Base-by-base conservation (phyloP, 2,113 vertebrate genomes). In the Caloenas nicobarica region DNA sequence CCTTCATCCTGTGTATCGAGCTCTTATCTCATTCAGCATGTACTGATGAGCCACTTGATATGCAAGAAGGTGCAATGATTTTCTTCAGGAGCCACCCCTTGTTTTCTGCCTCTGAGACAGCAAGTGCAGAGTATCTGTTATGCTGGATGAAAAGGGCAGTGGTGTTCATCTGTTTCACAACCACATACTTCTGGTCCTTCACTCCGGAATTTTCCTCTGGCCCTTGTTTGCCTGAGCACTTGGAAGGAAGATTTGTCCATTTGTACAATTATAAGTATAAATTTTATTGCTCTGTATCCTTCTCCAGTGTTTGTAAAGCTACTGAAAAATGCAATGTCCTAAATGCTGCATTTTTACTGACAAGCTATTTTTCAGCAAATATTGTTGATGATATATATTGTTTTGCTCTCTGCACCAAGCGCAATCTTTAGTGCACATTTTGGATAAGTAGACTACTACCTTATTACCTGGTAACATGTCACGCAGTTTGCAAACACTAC, bases 91-190 rank as follows among this genome's bases (percentile, higher is more conserved):
- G 17, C 16, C 33, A 33, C 36, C 38, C 53, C 50, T 72, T 15
- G 40, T 16, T 60, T 92, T 31, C 53, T 33, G 15, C 38, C 86
- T 62, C 33, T 64, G 40, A n/a, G 17, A 83, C 8, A 62, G 60
- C 10, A n/a, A 38, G 36, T 3, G 58, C 71, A 90, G 74, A 0
- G 0, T 7, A 15, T 68, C 78, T 60, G 23, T 3, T 53, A 28
- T 17, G 78, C 62, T 57, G 57, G 56, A 87, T 53, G 51, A 53
- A 86, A 57, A 84, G 31, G 31, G 44, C 60, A 79, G 19, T 2
- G 10, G 3, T 29, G 34, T 42, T 57, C 24, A 34, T 3, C 5
- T 10, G 22, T 46, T 92, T 76, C 71, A 70, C 22, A 86, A 22
- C 22, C n/a, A 61, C 34, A 25, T 50, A 34, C 16, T 61, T 70